These are phyloP conservation scores for Drosophila dunni DNA, from an alignment of 1,140 invertebrate species.

Conservation along the genomic window DNA sequence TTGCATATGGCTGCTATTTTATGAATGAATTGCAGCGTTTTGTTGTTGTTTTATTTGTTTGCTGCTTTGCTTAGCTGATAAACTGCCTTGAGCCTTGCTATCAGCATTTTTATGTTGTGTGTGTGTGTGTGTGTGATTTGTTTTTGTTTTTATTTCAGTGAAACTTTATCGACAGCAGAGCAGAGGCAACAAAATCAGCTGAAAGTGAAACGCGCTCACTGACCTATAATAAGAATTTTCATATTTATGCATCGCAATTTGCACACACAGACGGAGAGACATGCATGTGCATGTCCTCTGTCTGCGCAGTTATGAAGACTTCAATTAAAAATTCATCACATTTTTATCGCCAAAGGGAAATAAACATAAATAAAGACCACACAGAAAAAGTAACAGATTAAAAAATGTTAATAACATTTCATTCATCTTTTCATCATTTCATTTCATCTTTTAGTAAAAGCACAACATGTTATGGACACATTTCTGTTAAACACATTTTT, in stretches of 20 bases:
- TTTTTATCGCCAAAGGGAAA: no score
- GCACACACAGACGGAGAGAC: not conserved
- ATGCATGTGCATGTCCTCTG: not conserved
- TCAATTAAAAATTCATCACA: conserved; percentile 1
- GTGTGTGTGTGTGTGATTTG: conserved; percentile 11
- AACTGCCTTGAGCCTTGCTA: conserved; percentile 70
- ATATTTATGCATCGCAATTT: conserved; percentile 57
- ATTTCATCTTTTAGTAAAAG: no score
- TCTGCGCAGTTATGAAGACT: not conserved
- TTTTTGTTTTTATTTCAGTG: conserved; percentile 33
- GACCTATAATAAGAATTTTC: conserved; percentile 78
- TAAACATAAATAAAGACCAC: no score
- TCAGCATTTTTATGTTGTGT: conserved; percentile 25
- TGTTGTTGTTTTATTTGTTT: conserved; percentile 34
- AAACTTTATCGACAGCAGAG: conserved; percentile 55
- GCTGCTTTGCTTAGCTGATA: conserved; percentile 62
- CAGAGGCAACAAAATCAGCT: conserved; percentile 38
- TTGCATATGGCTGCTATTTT: conserved; percentile 55
- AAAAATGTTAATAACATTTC: no score
- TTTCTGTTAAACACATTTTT: not conserved
- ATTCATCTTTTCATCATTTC: no score
- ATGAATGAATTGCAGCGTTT: conserved; percentile 71
- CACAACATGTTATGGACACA: no score
- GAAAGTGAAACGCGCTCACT: conserved; percentile 78
- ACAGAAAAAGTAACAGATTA: no score